Evolutionary conservation across 2,113 vertebrate species (phyloP).

Genomic region (Daboia siamensis): DNA sequence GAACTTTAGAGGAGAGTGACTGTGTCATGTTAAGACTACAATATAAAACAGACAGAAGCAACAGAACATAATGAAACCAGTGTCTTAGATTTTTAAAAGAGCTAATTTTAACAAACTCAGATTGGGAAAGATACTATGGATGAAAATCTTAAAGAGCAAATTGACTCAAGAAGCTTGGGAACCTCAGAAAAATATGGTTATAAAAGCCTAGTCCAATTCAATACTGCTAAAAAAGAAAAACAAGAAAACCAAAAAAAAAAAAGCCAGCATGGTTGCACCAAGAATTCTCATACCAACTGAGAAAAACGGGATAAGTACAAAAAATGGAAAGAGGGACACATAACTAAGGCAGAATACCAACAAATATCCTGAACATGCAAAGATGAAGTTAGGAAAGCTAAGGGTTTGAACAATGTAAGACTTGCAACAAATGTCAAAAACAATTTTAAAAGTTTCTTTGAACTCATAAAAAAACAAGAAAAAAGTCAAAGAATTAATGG

Average conservation of each 20-base stretch:
- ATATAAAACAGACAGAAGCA: background rate
- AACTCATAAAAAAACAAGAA: background rate
- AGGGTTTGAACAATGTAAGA: background rate
- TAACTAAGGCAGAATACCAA: background rate
- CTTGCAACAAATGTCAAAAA: background rate
- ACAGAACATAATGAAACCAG: background rate
- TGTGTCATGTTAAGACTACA: background rate
- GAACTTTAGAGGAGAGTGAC: background rate
- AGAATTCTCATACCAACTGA: background rate
- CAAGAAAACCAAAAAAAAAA: background rate
- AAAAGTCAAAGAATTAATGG: background rate
- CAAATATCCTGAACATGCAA: background rate
- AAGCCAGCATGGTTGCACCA: background rate
- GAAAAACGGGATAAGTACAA: background rate
- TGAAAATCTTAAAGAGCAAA: background rate
- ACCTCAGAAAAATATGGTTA: background rate
- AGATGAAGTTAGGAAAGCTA: background rate
- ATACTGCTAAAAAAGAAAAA: background rate
- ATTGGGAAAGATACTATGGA: background rate
- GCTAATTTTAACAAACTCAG: background rate
- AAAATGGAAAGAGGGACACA: background rate
- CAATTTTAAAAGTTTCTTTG: background rate
- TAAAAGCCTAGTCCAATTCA: background rate
- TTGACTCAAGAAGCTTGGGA: background rate
- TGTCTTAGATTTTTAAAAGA: background rate